A percentile compares a stretch with the other conserved stretches of the same genome.
phyloP scores from a whole-genome alignment of 2,113 vertebrate species.

The Corvus hawaiiensis region DNA sequence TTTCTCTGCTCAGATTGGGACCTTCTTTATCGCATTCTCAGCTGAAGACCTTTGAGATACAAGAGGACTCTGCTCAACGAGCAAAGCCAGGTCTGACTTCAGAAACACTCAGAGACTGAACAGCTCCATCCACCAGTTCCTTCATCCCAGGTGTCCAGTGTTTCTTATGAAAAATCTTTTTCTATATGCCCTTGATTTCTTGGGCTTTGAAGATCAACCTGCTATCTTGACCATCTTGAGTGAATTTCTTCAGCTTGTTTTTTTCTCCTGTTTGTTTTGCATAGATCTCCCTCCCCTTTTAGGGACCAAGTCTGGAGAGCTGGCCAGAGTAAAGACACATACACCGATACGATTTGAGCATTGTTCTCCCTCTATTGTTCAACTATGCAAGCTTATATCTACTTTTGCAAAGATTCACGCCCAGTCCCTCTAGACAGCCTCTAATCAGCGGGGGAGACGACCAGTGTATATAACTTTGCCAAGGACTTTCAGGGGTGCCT shows the following conservation, averaged over 20 bases:
- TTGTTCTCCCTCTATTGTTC: too few relatives aligned
- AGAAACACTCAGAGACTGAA: background rate
- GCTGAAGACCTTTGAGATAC: background rate
- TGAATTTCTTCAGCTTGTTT: background rate
- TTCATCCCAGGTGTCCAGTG: fast-evolving
- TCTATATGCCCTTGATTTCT: background rate
- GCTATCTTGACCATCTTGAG: background rate
- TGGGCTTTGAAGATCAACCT: background rate
- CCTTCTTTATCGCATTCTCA: background rate
- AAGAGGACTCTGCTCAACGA: background rate
- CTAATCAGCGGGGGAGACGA: too few relatives aligned
- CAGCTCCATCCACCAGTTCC: background rate
- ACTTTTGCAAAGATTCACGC: too few relatives aligned
- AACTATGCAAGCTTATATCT: too few relatives aligned
- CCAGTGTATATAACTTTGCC: too few relatives aligned
- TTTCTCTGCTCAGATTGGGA: background rate
- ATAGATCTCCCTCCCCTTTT: background rate
- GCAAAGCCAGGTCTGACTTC: background rate
- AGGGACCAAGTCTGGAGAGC: too few relatives aligned
- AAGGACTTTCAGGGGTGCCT: too few relatives aligned
- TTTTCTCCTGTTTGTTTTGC: background rate
- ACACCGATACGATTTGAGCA: too few relatives aligned
- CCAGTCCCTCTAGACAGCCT: too few relatives aligned
- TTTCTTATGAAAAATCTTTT: background rate
- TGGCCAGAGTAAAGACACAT: too few relatives aligned